Conservation (phyloP, 1,140 invertebrate genomes). For the Aplysia californica region DNA sequence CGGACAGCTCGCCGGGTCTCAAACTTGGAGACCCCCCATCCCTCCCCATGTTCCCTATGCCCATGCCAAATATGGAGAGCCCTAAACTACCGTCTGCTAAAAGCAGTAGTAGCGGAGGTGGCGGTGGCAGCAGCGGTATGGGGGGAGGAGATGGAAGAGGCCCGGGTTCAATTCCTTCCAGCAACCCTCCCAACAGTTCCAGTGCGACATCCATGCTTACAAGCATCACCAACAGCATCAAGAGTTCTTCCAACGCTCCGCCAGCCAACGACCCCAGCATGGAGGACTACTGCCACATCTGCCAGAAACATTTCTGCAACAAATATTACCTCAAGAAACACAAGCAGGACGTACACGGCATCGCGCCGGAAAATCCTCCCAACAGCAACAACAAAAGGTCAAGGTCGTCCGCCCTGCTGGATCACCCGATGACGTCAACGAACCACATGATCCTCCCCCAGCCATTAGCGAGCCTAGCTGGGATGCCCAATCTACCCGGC, state of each 20-base stretch:
- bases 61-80: constrained; percentile 19
- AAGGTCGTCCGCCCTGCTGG: constrained; percentile 30
- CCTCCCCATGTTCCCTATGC: constrained; percentile 7
- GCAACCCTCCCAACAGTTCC: neutral
- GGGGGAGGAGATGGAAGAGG: too few species aligned
- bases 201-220: constrained; percentile 32
- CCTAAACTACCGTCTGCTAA: constrained; percentile 24
- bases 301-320: constrained; percentile 69
- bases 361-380: constrained; percentile 55
- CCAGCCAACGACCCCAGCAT: constrained; percentile 44
- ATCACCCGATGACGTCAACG: constrained; percentile 42
- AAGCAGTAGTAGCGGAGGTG: constrained; percentile 8
- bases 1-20: neutral
- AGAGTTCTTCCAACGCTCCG: constrained; percentile 22
- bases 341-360: constrained; percentile 75
- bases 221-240: constrained; percentile 27
- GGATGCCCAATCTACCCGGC: constrained; percentile 31
- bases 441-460: constrained; percentile 56
- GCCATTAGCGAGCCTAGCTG: constrained; percentile 53
- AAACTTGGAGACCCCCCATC: neutral
- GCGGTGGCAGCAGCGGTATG: neutral
- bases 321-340: constrained; percentile 74
- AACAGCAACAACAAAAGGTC: constrained; percentile 45
- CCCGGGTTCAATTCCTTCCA: neutral
- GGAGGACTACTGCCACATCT: constrained; percentile 68